These are phyloP conservation scores for Hemitrygon akajei DNA, from an alignment of 2,797 vertebrate species.

Conservation along the genomic window DNA sequence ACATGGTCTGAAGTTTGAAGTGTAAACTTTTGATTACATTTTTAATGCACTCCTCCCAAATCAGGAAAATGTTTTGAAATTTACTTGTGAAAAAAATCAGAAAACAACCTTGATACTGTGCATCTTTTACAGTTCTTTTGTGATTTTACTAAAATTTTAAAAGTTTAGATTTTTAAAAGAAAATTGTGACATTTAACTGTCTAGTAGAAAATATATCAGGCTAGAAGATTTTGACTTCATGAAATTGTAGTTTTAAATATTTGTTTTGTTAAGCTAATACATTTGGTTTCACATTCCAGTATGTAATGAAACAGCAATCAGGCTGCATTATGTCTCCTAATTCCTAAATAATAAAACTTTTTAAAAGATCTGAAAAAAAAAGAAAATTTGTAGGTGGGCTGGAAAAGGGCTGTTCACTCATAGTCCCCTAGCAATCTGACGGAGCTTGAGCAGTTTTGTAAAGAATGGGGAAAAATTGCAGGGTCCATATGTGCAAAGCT, in stretches of 20 bases:
- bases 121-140: slow-evolving; percentile 15
- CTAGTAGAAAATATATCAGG: slow-evolving; percentile 22
- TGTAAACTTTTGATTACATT: slow-evolving; percentile 34
- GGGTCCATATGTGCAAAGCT: too few species aligned
- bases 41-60: slow-evolving; percentile 30
- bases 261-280: neutral
- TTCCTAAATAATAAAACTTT: too few species aligned
- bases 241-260: slow-evolving; percentile 20
- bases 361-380: too few species aligned
- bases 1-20: neutral
- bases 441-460: too few species aligned
- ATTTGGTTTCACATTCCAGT: slow-evolving; percentile 36
- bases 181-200: neutral
- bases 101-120: slow-evolving; percentile 36
- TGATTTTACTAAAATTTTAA: slow-evolving; percentile 11
- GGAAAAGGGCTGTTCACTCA: too few species aligned
- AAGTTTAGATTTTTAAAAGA: slow-evolving; percentile 15
- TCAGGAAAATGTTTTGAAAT: slow-evolving; percentile 22
- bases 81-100: neutral
- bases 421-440: too few species aligned
- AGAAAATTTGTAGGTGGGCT: too few species aligned
- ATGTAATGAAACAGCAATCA: slow-evolving; percentile 26
- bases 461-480: too few species aligned
- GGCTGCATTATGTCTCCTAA: neutral
- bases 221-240: neutral